Evolutionary conservation across 2,888 invertebrate genomes (phyloP).

Genomic region (Amaurobius ferox): DNA sequence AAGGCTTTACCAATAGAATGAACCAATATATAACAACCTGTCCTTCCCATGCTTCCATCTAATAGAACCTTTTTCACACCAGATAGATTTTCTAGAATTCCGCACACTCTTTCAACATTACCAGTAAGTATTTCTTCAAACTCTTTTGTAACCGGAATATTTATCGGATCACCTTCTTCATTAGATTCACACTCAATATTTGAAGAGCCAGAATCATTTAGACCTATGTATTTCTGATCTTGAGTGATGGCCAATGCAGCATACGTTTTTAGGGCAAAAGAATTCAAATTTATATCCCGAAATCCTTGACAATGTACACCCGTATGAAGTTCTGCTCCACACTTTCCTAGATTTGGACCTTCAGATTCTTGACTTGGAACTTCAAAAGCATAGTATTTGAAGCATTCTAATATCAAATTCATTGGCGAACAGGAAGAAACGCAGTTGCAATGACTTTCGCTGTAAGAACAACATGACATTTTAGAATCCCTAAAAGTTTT

Average conservation of each 20-base stretch:
- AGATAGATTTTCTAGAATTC: constrained; percentile 20
- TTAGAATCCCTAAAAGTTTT: not conserved
- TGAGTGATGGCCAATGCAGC: constrained; percentile 36
- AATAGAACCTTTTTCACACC: constrained; percentile 44
- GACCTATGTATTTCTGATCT: not conserved
- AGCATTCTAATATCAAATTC: constrained; percentile 27
- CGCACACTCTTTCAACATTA: constrained; percentile 14
- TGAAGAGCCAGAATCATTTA: not conserved
- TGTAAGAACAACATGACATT: not conserved
- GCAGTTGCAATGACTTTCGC: not conserved
- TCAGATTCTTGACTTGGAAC: too few species aligned
- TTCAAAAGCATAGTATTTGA: constrained; percentile 48
- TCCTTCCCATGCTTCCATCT: constrained; percentile 17
- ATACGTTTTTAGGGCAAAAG: constrained; percentile 40
- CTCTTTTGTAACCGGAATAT: constrained; percentile 36
- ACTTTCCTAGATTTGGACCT: constrained; percentile 6
- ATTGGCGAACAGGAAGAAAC: constrained; percentile 20
- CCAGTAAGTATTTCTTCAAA: constrained; percentile 25
- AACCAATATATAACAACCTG: constrained; percentile 38
- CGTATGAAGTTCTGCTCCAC: not conserved
- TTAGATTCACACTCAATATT: not conserved
- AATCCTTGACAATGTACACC: constrained; percentile 52
- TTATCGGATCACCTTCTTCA: constrained; percentile 53
- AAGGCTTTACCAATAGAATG: constrained; percentile 45
- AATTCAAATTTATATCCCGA: constrained; percentile 38